Evolutionary conservation across 1,140 invertebrate species (phyloP), one percentile per base, ranked within the genome.

Genomic region (Eubasilissa regina): DNA sequence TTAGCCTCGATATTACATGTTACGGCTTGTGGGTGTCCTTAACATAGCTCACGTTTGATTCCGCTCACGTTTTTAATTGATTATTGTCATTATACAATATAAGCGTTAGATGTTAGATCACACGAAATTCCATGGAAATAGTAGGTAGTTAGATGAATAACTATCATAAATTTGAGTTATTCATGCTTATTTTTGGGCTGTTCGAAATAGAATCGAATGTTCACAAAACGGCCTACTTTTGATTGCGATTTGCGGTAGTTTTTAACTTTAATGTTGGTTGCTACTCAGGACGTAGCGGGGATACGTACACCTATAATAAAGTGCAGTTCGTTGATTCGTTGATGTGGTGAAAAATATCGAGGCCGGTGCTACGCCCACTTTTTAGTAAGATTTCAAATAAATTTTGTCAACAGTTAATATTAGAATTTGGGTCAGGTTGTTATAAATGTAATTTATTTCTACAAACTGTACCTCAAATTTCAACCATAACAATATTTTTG

Each of bases 1-100:
- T 64, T 64, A 64, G 60, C 60, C n/a, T n/a, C n/a, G n/a, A 43
- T 64, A 6, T 64, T 64, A 35, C 35, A 35, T 58, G 17, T 43
- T 25, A n/a, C n/a, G 25, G 25, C 6, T 35, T 6, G 19, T 25
- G 35, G 60, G 60, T 47, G 66, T 47, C 15, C 45, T 70, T 70
- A 47, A 47, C 44, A 19, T 70, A 44, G 44, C 10, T 70, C 21
- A 15, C n/a, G 15, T 35, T 35, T 43, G 66, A 47, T 48, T 70
- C 66, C 43, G 25, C 25, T 35, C 25, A 35, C 25, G 25, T 6
- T 35, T 3, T 35, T 3, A 35, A 35, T 35, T 35, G 43, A 51
- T 51, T 35, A 70, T 19, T 70, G 44, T 35, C 25, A 35, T 35
- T 35, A 35, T 1, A 6, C 25, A 35, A 1, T 19, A 44, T 48